Base-by-base conservation (phyloP, 2,888 invertebrate genomes). In the Rhyacophila evoluta region DNA sequence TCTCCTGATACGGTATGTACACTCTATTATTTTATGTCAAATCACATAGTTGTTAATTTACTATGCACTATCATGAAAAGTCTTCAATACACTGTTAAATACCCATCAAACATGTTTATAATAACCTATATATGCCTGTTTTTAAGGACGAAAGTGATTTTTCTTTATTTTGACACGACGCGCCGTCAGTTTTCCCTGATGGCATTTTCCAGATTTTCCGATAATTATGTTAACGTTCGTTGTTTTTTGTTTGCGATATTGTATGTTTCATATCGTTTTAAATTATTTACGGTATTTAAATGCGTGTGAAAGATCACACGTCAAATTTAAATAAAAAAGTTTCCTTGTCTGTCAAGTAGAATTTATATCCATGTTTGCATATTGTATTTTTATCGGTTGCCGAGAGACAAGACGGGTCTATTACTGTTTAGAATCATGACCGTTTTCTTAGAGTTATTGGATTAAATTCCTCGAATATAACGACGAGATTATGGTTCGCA, bases 381-480 rank as follows among this genome's bases (percentile, higher is more conserved):
- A 55, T 55, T 55, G 55, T 55, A 55, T 55, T 55, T 39, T 55
- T 19, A 55, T 55, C 55, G 55, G 55, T 55, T 55, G 55, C 55
- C 55, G 15, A 55, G 55, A 55, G 55, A 55, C 55, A 19, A 55
- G 55, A 55, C 55, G 55, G 55, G 55, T 55, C 55, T 55, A 55
- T 55, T 19, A 55, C 19, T 55, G 19, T 19, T 55, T 25, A 2
- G 19, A 41, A 55, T 6, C 19, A 19, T 10, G 55, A 55, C 10
- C 19, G n/a, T 19, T 19, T 55, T 55, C 12, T 8, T 19, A 6
- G 15, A 19, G 55, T 55, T 10, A 55, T 8, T 12, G 55, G 25
- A 19, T 55, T 25, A 19, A 8, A 55, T 55, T 55, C 55, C 19
- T 55, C 19, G 19, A 55, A 55, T 19, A 55, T 55, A 55, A 19